A percentile compares a stretch with the other conserved stretches of the same genome.
phyloP scores from a whole-genome alignment of 2,888 invertebrate genomes.

The Orthosia incerta region DNA sequence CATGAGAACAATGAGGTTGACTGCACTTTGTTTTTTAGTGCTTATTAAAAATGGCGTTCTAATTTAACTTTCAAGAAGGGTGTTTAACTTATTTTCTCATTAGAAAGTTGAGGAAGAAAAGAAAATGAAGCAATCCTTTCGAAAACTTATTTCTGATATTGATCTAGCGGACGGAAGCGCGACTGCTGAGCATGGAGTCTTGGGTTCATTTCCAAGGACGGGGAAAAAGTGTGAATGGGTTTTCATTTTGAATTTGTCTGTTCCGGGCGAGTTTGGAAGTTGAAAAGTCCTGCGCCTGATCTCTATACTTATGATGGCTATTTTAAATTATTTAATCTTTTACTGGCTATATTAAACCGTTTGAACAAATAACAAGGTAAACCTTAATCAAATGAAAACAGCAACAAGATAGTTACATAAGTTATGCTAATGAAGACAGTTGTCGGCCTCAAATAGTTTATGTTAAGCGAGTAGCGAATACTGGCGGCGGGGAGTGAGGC shows the following conservation, averaged over 20 bases:
- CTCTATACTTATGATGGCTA: no score
- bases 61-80: conserved; percentile 8
- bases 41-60: conserved; percentile 20
- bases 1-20: conserved; percentile 17
- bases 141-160: neutral
- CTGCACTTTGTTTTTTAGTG: conserved; percentile 27
- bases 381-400: conserved; percentile 11
- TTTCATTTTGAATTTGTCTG: no score
- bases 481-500: conserved; percentile 21
- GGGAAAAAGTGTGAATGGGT: neutral
- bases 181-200: no score
- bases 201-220: neutral
- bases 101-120: neutral
- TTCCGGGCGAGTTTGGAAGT: no score
- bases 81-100: neutral
- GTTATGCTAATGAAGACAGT: conserved; percentile 42
- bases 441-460: conserved; percentile 47
- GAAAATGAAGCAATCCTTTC: neutral
- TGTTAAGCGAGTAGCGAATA: conserved; percentile 35
- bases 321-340: no score
- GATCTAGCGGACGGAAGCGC: no score
- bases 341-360: no score
- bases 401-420: conserved; percentile 19
- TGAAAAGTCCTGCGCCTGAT: no score
- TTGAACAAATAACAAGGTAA: neutral